Evolutionary conservation across 2,888 invertebrate genomes (phyloP), one percentile per base, ranked within the genome.

Genomic region (Sphaerolaimus hirsutus): DNA sequence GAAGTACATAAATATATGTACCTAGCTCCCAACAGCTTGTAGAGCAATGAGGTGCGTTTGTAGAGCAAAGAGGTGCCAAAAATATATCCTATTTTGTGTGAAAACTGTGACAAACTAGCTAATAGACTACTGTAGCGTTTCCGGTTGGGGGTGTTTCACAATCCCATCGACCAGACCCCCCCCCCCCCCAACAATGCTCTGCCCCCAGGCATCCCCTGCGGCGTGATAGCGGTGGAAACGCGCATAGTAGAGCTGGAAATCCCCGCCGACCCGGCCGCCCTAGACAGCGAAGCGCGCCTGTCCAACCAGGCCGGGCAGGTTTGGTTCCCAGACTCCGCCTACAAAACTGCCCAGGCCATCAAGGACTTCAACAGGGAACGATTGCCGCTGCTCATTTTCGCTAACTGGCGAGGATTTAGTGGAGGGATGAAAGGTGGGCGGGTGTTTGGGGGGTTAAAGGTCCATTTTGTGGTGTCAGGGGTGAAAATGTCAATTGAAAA

Each of bases 291-390:
- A 66, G 78, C 89, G 0, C 87, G 86, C 69, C 78, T 78, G 50
- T 71, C 81, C 7, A 79, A 79, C 40, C 81, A 82, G 70, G 83
- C 83, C 40, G 83, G 83, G 2, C 81, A 63, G 51, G 91, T 93
- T 0, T 97, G 97, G 97, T 97, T 86, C 73, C 97, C 97, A 0
- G 97, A 97, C 66, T 93, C 93, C 0, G 84, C 97, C 0, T 97
- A 81, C 70, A 99, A 99, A 70, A 99, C 97, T 0, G 78, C 97
- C 0, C 91, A 97, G 63, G 89, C 83, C 0, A 93, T 99, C 59
- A 79, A 81, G 66, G 93, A 99, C 68, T 97, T 99, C 67, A 78
- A 80, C 36, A 75, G 77, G 27, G 97, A 99, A 68, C 79, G 79
- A 55, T 70, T 99, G 19, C 97, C 97, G 0, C 73, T 99, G 47